Evolutionary conservation across 2,113 vertebrate genomes (phyloP).

Genomic region (Tragelaphus imberbis): DNA sequence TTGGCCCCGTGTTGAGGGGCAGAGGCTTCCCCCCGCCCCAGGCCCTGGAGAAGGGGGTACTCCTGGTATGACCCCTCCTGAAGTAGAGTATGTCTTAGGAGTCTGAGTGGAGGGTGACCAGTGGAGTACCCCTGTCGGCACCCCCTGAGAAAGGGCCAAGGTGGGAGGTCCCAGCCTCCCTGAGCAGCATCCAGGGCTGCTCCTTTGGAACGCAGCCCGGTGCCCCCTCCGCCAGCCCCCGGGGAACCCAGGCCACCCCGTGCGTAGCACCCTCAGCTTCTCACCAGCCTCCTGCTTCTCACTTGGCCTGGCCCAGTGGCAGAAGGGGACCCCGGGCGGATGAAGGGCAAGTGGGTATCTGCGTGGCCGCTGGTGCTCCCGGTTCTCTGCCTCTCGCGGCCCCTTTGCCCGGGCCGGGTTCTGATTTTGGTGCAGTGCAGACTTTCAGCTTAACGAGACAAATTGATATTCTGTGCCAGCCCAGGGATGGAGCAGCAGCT

Average conservation of each 20-base stretch:
- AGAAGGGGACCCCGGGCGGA: background rate
- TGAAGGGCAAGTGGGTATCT: background rate
- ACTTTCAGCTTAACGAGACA: conserved; percentile 88
- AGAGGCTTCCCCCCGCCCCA: background rate
- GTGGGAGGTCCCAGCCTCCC: background rate
- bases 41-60: background rate
- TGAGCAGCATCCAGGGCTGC: background rate
- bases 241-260: background rate
- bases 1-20: background rate
- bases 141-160: background rate
- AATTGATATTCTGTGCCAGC: conserved; percentile 94
- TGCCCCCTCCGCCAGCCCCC: background rate
- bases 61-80: background rate
- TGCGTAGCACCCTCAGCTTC: background rate
- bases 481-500: conserved; percentile 82
- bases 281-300: background rate
- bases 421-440: conserved; percentile 97
- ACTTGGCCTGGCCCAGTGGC: background rate
- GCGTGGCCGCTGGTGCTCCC: rapidly evolving
- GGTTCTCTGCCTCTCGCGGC: background rate
- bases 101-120: background rate
- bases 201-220: background rate
- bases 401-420: conserved; percentile 68
- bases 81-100: background rate
- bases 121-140: background rate